phyloP scores from a whole-genome alignment of 2,888 invertebrate species.

The Parapristionchus giblindavisi region DNA sequence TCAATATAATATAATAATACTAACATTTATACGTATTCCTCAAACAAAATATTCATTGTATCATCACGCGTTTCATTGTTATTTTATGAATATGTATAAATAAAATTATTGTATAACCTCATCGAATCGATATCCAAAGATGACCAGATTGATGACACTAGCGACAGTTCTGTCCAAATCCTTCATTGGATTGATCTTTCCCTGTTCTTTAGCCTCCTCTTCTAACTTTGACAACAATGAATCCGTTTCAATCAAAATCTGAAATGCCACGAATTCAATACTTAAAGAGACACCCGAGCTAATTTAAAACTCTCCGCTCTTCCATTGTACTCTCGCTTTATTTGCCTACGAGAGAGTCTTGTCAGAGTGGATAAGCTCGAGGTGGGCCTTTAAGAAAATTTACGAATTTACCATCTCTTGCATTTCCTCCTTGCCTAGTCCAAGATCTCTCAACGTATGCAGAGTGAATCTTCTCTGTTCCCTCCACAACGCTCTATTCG shows the following conservation, averaged over 20 bases:
- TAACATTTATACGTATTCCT: no score
- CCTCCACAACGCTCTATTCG: conserved; percentile 28
- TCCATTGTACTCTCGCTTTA: no score
- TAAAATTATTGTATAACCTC: no score
- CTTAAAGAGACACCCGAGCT: no score
- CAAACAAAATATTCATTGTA: no score
- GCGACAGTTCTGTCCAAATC: conserved; percentile 26
- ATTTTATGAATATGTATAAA: no score
- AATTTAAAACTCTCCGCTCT: no score
- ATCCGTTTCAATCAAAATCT: conserved; percentile 30
- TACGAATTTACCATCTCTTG: conserved; percentile 44
- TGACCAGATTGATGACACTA: conserved; percentile 47
- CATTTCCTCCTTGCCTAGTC: conserved; percentile 51
- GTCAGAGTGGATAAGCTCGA: no score
- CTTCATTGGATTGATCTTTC: not conserved
- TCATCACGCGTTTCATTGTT: no score
- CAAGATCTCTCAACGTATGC: conserved; percentile 49
- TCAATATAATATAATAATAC: no score
- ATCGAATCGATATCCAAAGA: conserved; percentile 54
- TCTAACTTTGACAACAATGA: not conserved
- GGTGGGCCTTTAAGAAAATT: no score
- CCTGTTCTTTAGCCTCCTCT: not conserved
- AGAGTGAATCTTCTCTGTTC: conserved; percentile 43
- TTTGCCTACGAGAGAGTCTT: no score
- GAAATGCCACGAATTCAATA: not conserved